phyloP scores from a whole-genome alignment of 2,888 invertebrate genomes.

The Melipona bicolor region DNA sequence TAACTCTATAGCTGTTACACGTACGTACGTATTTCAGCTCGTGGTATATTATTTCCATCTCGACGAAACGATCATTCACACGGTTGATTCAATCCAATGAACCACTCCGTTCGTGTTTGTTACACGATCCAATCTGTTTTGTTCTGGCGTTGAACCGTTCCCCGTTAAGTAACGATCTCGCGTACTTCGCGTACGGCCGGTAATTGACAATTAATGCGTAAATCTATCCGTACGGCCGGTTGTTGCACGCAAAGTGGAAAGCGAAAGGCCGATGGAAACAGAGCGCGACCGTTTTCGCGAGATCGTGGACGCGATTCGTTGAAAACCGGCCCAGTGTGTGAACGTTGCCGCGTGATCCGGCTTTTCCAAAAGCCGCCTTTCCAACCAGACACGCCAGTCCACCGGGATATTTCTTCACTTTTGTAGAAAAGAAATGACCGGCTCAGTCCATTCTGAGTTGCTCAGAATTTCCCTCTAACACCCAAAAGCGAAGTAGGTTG shows the following conservation, averaged over 20 bases:
- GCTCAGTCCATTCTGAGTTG: background rate
- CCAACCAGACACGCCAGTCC: conserved; percentile 9
- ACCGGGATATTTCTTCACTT: background rate
- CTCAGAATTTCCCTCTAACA: no score
- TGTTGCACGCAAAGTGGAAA: conserved; percentile 64
- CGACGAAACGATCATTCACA: background rate
- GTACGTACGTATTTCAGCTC: background rate
- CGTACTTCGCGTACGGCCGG: background rate
- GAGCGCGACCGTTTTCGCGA: conserved; percentile 66
- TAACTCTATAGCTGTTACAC: no score
- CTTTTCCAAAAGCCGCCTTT: conserved; percentile 38
- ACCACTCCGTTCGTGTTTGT: no score
- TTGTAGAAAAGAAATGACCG: background rate
- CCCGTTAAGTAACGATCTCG: conserved; percentile 32
- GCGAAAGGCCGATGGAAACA: conserved; percentile 70
- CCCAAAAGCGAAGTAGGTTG: no score
- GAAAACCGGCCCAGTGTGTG: conserved; percentile 45
- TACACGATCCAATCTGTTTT: conserved; percentile 8
- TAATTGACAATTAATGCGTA: conserved; percentile 63
- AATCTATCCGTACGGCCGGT: conserved; percentile 14
- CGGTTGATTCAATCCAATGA: no score
- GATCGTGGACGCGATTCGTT: conserved; percentile 63
- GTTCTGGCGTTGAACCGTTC: background rate
- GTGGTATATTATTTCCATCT: background rate
- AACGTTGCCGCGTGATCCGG: conserved; percentile 42